Conservation (phyloP, 2,113 vertebrate genomes). For the Alexandromys fortis region DNA sequence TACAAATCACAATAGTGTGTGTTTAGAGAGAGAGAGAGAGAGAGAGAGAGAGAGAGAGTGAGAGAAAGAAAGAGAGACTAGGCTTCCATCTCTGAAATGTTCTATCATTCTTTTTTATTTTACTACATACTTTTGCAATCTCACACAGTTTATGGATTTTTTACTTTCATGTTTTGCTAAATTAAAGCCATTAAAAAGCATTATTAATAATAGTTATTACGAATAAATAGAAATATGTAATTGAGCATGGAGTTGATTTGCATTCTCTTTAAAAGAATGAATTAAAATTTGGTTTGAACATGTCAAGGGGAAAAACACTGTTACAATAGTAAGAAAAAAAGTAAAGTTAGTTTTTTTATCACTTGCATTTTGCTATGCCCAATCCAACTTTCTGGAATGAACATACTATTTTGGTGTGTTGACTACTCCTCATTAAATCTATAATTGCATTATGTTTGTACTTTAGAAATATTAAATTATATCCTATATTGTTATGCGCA, state of each 20-base stretch:
- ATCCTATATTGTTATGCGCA: slow-evolving; percentile 72
- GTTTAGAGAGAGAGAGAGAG: background rate
- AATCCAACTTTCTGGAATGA: slow-evolving; percentile 63
- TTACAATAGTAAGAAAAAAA: background rate
- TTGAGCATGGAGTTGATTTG: slow-evolving; percentile 1
- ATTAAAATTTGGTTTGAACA: background rate
- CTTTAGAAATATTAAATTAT: slow-evolving; percentile 77
- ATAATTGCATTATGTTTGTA: slow-evolving; percentile 76
- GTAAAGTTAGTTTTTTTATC: background rate
- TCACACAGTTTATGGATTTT: background rate
- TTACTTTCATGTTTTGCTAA: slow-evolving; percentile 26
- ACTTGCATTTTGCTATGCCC: slow-evolving; percentile 43
- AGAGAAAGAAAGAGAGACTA: background rate
- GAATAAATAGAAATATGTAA: slow-evolving; percentile 22
- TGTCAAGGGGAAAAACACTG: background rate
- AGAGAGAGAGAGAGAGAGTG: too few species aligned
- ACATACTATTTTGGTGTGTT: slow-evolving; percentile 61
- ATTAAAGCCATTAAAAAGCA: slow-evolving; percentile 19
- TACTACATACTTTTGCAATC: background rate
- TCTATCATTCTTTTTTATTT: slow-evolving; percentile 18
- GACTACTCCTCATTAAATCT: slow-evolving; percentile 76
- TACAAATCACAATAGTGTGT: background rate
- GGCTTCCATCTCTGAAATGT: slow-evolving; percentile 8
- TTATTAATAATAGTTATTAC: background rate
- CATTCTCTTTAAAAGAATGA: background rate